Evolutionary conservation across 2,113 vertebrate species (phyloP).

Genomic region (Tetrax tetrax): DNA sequence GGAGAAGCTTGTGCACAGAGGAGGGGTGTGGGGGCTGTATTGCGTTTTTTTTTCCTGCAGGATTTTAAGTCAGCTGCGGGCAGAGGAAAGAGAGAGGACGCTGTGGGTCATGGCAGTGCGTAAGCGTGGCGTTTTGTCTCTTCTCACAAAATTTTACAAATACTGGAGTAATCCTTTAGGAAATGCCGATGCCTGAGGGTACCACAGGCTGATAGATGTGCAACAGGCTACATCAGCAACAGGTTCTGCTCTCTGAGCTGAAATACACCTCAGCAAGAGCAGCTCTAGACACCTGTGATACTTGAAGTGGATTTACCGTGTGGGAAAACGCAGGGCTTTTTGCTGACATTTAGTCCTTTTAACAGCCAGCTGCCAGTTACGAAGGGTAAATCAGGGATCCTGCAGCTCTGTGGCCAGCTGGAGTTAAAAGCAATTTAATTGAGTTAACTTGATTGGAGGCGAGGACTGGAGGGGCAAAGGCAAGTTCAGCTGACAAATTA

Average conservation of each 20-base stretch:
- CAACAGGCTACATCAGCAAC: background rate
- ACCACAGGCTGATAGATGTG: background rate
- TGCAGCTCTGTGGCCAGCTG: background rate
- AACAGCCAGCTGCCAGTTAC: background rate
- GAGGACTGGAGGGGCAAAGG: background rate
- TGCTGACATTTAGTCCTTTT: background rate
- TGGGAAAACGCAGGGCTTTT: background rate
- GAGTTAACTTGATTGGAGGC: background rate
- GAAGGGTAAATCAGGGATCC: background rate
- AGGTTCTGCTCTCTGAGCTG: background rate
- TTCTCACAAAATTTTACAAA: background rate
- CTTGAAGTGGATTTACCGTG: background rate
- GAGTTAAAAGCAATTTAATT: background rate
- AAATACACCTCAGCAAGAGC: background rate
- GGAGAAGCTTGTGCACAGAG: background rate
- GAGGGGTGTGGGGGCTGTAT: background rate
- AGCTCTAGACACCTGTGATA: background rate
- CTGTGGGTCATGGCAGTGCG: accelerated
- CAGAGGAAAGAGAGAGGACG: background rate
- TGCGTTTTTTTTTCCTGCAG: background rate
- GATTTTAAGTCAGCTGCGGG: background rate
- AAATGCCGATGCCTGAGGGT: background rate
- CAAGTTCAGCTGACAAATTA: background rate
- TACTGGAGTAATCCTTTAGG: background rate
- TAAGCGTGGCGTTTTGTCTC: accelerated